These are phyloP conservation scores for Sarcophaga rosellei DNA, from an alignment of 2,888 invertebrate genomes.

Conservation along the genomic window DNA sequence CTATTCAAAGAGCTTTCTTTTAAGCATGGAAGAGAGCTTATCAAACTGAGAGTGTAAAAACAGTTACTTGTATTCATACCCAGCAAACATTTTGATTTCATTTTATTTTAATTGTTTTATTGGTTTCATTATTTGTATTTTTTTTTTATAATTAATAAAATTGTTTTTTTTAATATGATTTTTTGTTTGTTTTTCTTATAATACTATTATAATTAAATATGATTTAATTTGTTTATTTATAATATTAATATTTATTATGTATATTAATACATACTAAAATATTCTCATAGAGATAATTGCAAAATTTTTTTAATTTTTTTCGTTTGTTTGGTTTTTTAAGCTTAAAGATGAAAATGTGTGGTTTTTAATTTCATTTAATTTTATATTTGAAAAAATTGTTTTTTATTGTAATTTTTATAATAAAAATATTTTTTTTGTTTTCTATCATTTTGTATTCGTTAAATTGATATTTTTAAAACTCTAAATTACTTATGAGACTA, in stretches of 20 bases:
- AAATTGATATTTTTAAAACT: background rate
- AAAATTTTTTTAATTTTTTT: constrained; percentile 43
- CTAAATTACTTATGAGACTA: constrained; percentile 24
- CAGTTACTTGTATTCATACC: background rate
- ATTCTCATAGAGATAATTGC: constrained; percentile 69
- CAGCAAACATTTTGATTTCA: background rate
- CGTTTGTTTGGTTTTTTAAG: constrained; percentile 30
- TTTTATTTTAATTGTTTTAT: background rate
- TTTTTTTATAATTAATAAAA: constrained; percentile 70
- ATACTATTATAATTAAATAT: constrained; percentile 33
- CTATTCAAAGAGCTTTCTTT: too few relatives aligned
- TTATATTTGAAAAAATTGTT: constrained; percentile 26
- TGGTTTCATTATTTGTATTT: constrained; percentile 18
- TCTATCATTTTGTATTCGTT: background rate
- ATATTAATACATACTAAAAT: constrained; percentile 72
- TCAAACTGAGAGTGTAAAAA: too few relatives aligned
- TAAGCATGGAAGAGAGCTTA: too few relatives aligned
- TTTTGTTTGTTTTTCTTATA: constrained; percentile 64
- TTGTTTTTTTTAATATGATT: constrained; percentile 68
- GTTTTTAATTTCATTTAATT: constrained; percentile 24
- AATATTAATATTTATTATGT: constrained; percentile 73
- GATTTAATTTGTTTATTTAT: constrained; percentile 41
- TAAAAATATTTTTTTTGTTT: constrained; percentile 6
- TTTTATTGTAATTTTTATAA: background rate
- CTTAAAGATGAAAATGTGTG: constrained; percentile 55